Conservation (phyloP, 1,140 invertebrate species). For the Theocolax elegans region DNA sequence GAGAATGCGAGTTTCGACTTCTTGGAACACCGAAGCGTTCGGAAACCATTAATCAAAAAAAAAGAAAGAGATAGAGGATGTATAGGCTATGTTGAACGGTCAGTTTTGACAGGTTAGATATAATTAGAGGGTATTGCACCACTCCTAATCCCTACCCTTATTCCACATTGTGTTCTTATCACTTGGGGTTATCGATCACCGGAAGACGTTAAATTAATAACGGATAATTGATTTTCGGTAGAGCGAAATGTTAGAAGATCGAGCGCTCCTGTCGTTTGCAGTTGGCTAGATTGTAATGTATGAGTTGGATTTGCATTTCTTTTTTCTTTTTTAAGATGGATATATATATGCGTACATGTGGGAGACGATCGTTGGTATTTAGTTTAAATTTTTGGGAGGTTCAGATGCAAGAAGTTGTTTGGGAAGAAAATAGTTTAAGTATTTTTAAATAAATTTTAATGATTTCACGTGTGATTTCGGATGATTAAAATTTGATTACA, state of each 20-base stretch:
- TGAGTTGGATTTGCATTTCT: background rate
- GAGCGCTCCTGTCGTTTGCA: background rate
- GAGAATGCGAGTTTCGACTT: no score
- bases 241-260: constrained; percentile 20
- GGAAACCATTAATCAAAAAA: background rate
- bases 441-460: no score
- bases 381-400: no score
- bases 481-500: no score
- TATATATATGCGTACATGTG: no score
- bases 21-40: no score
- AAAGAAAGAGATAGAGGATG: no score
- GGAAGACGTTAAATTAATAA: constrained; percentile 1
- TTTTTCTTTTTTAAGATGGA: no score
- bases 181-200: background rate
- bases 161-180: background rate
- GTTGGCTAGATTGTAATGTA: background rate
- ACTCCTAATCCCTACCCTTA: constrained; percentile 35
- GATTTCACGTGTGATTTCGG: no score
- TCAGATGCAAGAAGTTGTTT: no score
- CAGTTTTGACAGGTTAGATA: constrained; percentile 57
- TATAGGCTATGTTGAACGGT: constrained; percentile 17
- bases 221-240: constrained; percentile 30
- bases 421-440: no score
- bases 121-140: constrained; percentile 61
- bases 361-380: no score